phyloP scores from a whole-genome alignment of 2,888 invertebrate genomes.

The Lithophane ornitopus region DNA sequence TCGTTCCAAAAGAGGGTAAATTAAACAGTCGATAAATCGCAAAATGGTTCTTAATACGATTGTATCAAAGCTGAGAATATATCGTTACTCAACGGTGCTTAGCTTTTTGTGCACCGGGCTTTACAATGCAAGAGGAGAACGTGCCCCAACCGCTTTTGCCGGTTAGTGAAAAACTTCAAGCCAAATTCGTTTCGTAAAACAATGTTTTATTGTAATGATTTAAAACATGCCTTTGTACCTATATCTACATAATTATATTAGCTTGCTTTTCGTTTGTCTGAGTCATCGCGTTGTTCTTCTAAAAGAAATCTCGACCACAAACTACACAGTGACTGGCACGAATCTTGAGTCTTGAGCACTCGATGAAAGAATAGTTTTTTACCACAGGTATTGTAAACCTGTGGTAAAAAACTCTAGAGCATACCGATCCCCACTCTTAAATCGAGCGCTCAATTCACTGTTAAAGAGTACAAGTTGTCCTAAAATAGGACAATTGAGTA shows the following conservation, averaged over 20 bases:
- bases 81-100: constrained; percentile 69
- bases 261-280: not conserved
- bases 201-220: constrained; percentile 58
- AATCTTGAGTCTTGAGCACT: not conserved
- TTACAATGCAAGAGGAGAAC: constrained; percentile 87
- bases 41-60: constrained; percentile 79
- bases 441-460: not conserved
- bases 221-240: constrained; percentile 27
- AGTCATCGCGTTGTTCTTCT: too few relatives aligned
- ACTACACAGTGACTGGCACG: constrained; percentile 13
- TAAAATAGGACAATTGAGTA: constrained; percentile 44
- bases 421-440: not conserved
- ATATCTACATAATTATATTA: not conserved
- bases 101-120: constrained; percentile 74
- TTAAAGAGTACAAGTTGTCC: constrained; percentile 34
- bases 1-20: constrained; percentile 78
- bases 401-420: too few relatives aligned
- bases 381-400: too few relatives aligned
- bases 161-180: constrained; percentile 81
- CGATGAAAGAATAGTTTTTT: constrained; percentile 6
- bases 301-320: not conserved
- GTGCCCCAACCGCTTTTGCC: constrained; percentile 88
- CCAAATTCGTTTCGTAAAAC: constrained; percentile 71
- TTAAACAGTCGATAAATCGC: constrained; percentile 69
- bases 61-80: constrained; percentile 78